These are phyloP conservation scores for Hylaeus anthracinus DNA, from an alignment of 1,140 invertebrate species.

Conservation along the genomic window DNA sequence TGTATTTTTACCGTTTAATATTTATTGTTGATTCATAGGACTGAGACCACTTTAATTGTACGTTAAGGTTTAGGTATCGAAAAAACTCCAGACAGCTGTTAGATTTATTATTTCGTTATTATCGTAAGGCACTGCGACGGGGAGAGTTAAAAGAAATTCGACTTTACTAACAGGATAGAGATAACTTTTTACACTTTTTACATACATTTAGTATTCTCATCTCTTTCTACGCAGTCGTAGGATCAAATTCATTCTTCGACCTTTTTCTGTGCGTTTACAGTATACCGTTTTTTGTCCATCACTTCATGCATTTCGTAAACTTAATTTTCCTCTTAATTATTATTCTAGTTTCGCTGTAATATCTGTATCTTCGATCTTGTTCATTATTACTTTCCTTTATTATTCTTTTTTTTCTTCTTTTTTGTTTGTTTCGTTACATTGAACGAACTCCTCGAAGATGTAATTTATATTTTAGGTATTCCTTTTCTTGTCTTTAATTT, in stretches of 20 bases:
- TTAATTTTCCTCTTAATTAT: not conserved
- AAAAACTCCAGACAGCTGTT: conserved; percentile 34
- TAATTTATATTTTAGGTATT: conserved; percentile 45
- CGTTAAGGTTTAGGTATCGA: conserved; percentile 36
- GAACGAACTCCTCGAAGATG: conserved; percentile 35
- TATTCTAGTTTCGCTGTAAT: no score
- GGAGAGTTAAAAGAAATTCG: conserved; percentile 25
- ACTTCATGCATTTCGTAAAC: conserved; percentile 22
- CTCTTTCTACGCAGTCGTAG: not conserved
- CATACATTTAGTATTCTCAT: conserved; percentile 19
- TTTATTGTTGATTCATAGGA: conserved; percentile 30
- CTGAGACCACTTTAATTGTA: conserved; percentile 22
- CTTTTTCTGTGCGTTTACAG: not conserved
- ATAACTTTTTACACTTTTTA: conserved; percentile 32
- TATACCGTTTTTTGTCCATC: not conserved
- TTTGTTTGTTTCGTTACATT: conserved; percentile 16
- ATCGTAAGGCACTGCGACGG: conserved; percentile 38
- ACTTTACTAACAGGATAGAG: conserved; percentile 23
- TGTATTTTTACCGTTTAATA: conserved; percentile 16
- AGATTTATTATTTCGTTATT: conserved; percentile 39
- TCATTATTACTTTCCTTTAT: conserved; percentile 24
- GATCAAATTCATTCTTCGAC: not conserved
- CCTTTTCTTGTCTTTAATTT: conserved; percentile 59
- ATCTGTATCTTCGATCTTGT: no score
- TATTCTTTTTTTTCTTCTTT: conserved; percentile 35